Evolutionary conservation across 2,888 invertebrate genomes (phyloP), one percentile per base, ranked within the genome.

Genomic region (Sussaba pulchella): DNA sequence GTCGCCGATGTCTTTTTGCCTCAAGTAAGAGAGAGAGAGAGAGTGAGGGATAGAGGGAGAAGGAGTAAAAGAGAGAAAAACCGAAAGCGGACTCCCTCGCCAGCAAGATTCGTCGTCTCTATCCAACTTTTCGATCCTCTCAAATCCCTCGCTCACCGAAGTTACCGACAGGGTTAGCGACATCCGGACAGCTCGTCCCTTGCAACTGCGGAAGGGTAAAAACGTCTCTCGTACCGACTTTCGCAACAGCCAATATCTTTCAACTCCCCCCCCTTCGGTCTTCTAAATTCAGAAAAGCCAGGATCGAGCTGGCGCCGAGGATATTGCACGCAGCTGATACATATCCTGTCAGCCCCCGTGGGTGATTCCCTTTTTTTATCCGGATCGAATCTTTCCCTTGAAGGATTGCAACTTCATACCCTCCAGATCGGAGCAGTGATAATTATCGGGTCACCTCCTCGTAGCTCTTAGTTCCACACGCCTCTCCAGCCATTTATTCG

Each of bases 191-290:
- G 45, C 47, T 64, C 57, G 54, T 67, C 24, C 47, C 41, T 64
- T 57, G 54, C 77, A 45, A 72, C 67, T 54, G 47, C 57, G 63
- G 31, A 57, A 41, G 69, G 41, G 50, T 64, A 81, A 80, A 81
- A 81, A 80, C 47, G 73, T 57, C 61, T 47, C 17, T 36, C 19
- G 17, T 59, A 77, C 72, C 73, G 73, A 83, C 83, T 85, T 82
- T 83, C 74, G 69, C 74, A 85, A 82, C 83, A 84, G 85, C 82
- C 84, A 85, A 88, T 88, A 85, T 88, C 85, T 83, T 71, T 72
- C 75, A 72, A 54, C 81, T 83, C 83, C 79, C 81, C 84, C 87
- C 86, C 82, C 85, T 83, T n/a, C n/a, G 83, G 73, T 12, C 19
- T 43, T 59, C 17, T 8, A 3, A n/a, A 26, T n/a, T 5, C 31